A percentile compares a stretch with the other conserved stretches of the same genome.
phyloP scores from a whole-genome alignment of 2,113 vertebrate species.

The Aramus guarauna region DNA sequence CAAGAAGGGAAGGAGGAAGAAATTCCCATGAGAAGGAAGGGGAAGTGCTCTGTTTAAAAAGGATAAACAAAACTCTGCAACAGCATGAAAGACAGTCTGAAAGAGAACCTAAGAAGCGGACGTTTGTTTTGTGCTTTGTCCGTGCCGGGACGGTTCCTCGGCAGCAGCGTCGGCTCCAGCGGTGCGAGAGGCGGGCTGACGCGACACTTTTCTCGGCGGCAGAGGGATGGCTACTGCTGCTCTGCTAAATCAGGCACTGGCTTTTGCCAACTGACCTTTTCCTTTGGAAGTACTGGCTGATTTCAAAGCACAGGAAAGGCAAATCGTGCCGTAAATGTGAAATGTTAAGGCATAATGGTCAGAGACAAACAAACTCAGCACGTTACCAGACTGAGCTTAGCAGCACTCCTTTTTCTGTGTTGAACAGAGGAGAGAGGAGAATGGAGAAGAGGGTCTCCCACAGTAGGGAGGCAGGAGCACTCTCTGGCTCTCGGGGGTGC shows the following conservation, averaged over 20 bases:
- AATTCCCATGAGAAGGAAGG: not conserved
- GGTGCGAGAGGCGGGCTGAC: accelerated
- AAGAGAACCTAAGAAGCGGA: not conserved
- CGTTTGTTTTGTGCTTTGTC: not conserved
- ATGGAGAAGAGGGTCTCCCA: not conserved
- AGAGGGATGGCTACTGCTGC: not conserved
- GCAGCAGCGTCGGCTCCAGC: not conserved
- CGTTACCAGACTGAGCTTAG: not conserved
- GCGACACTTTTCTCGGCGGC: not conserved
- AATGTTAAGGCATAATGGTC: not conserved
- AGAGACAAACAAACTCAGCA: not conserved
- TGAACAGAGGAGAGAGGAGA: not conserved
- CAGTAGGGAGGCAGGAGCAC: not conserved
- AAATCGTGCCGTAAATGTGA: not conserved
- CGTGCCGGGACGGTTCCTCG: not conserved
- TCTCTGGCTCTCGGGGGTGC: not conserved
- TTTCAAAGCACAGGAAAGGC: not conserved
- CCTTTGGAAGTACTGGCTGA: not conserved
- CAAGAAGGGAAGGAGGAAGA: constrained; percentile 11
- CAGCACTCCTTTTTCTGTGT: not conserved
- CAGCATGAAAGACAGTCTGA: not conserved
- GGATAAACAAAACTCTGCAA: not conserved
- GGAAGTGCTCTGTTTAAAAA: not conserved
- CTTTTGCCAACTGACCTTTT: not conserved
- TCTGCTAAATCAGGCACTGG: not conserved